Evolutionary conservation across 2,888 invertebrate genomes (phyloP).

Genomic region (Ernsta delagoae): DNA sequence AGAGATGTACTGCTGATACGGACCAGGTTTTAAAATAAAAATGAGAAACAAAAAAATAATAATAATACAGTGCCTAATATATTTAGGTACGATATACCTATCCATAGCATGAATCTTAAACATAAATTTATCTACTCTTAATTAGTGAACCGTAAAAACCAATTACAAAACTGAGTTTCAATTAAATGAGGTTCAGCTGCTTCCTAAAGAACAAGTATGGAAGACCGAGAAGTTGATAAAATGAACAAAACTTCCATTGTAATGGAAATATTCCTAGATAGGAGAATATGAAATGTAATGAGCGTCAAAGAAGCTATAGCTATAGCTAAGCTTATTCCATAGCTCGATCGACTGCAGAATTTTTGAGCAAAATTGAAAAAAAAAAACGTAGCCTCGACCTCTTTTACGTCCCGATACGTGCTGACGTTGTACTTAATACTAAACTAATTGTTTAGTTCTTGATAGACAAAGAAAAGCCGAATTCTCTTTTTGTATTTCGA

Average conservation of each 20-base stretch:
- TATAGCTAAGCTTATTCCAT: background rate
- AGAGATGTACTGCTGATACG: no score
- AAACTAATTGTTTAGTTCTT: no score
- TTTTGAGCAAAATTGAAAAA: no score
- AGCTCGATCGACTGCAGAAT: background rate
- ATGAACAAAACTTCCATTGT: conserved; percentile 7
- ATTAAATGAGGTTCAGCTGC: conserved; percentile 41
- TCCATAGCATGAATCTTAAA: no score
- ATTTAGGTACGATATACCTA: background rate
- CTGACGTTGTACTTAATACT: no score
- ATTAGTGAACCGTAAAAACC: conserved; percentile 19
- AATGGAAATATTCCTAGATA: conserved; percentile 9
- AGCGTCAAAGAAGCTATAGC: background rate
- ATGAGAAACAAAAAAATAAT: no score
- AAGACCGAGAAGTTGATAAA: conserved; percentile 8
- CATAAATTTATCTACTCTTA: background rate
- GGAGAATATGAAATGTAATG: conserved; percentile 7
- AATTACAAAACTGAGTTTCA: conserved; percentile 40
- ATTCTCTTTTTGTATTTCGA: no score
- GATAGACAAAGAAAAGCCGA: no score
- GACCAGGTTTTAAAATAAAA: no score
- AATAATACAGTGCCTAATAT: no score
- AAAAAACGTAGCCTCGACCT: no score
- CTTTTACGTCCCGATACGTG: no score
- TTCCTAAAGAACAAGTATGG: conserved; percentile 8